Evolutionary conservation across 2,797 vertebrate species (phyloP), one percentile per base, ranked within the genome.

Genomic region (Microcaecilia unicolor): DNA sequence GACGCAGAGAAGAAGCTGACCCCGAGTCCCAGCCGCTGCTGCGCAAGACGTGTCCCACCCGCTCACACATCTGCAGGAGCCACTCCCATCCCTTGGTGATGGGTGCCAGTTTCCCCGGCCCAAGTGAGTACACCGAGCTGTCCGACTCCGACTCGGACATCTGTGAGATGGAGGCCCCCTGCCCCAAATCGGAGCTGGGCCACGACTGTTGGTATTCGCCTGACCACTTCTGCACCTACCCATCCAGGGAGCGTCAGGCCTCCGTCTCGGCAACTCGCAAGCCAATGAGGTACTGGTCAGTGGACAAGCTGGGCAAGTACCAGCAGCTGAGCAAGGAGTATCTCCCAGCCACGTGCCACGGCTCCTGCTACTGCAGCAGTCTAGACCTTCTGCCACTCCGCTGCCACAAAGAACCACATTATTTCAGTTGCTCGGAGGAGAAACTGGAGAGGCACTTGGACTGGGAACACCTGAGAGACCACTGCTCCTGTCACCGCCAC

Each of bases 251-350:
- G 20, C 66, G 58, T 31, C 55, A 67, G 8, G 22, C 42, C 13
- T 44, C 45, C 24, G n/a, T n/a, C n/a, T 48, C 48, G 29, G 34
- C 46, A 27, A 41, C 54, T 3, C 43, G 43, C 25, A 57, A 57
- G 17, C 87, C 88, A 1, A 69, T 82, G 27, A 80, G 88, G 44
- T 95, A 92, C 62, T 95, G 91, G 91, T 95, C 91, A 4, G 89
- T 93, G 18, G 91, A 95, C 72, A 92, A 93, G 66, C 77, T 94
- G 13, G 72, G 67, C n/a, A 68, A 68, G 44, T 74, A 73, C 60
- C 70, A 61, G 10, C 67, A 64, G 2, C 64, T 62, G 33, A 72
- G 69, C 55, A 69, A 67, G 48, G 69, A 70, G 41, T 72, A 67
- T 40, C 50, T 70, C 60, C 69, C 69, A 45, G 52, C 50, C 11